phyloP scores from a whole-genome alignment of 1,140 invertebrate genomes.

The Halyomorpha halys region DNA sequence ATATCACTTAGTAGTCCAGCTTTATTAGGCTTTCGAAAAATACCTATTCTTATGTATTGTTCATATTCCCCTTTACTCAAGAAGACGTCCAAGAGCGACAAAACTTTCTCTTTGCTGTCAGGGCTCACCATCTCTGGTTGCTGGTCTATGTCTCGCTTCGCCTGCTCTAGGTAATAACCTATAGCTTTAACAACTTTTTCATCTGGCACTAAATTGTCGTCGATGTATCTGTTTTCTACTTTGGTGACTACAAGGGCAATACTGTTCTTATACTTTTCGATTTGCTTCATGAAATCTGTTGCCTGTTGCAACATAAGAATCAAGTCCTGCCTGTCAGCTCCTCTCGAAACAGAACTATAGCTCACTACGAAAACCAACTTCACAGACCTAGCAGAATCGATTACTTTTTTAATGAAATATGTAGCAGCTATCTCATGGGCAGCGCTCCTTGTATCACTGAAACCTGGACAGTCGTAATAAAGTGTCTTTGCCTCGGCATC shows the following conservation, averaged over 20 bases:
- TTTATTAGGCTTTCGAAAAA: not conserved
- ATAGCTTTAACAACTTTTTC: not conserved
- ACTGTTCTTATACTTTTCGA: slow-evolving; percentile 22
- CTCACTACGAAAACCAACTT: slow-evolving; percentile 29
- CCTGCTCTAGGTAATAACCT: not conserved
- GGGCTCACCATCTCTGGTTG: not conserved
- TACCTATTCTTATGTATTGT: not conserved
- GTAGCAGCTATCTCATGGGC: slow-evolving; percentile 27
- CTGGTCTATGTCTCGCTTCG: not conserved
- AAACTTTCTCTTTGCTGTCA: not conserved
- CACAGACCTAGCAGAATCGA: slow-evolving; percentile 20
- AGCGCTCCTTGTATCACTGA: slow-evolving; percentile 28
- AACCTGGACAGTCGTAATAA: slow-evolving; percentile 31
- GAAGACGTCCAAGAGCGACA: not conserved
- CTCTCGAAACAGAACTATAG: slow-evolving; percentile 24
- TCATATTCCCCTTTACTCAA: not conserved
- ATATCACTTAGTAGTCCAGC: not conserved
- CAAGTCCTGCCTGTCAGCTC: slow-evolving; percentile 27
- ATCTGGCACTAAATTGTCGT: not conserved
- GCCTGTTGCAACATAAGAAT: slow-evolving; percentile 20
- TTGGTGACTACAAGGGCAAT: slow-evolving; percentile 29
- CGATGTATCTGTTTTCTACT: slow-evolving; percentile 19
- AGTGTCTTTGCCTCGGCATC: slow-evolving; percentile 3
- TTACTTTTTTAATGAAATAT: slow-evolving; percentile 29
- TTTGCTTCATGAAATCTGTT: slow-evolving; percentile 21